Conservation (phyloP, 2,888 invertebrate genomes). For the Atethmia centrago region DNA sequence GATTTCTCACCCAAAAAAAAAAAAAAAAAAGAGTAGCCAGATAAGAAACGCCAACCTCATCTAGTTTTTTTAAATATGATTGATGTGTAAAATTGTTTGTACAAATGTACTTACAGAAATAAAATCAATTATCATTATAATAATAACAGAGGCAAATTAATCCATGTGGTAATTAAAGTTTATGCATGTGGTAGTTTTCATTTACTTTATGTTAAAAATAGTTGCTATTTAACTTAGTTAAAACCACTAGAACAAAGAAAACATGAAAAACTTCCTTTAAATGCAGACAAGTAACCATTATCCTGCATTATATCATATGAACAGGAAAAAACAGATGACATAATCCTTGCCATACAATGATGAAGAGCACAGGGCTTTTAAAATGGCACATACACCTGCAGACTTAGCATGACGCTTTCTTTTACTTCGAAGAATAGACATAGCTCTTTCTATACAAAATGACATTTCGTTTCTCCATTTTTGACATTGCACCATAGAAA, state of each 20-base stretch:
- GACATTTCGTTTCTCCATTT: too few relatives aligned
- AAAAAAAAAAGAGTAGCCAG: too few relatives aligned
- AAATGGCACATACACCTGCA: not conserved
- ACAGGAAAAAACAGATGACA: not conserved
- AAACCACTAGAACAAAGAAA: not conserved
- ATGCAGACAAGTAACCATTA: not conserved
- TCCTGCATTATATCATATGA: not conserved
- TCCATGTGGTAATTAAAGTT: not conserved
- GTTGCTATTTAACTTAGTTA: not conserved
- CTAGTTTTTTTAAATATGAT: too few relatives aligned
- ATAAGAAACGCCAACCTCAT: too few relatives aligned
- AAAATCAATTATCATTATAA: not conserved
- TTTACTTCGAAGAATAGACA: too few relatives aligned
- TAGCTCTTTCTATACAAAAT: too few relatives aligned
- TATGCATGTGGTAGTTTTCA: not conserved
- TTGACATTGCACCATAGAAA: too few relatives aligned
- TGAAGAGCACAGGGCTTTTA: not conserved
- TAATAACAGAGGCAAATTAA: not conserved
- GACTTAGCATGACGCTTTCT: too few relatives aligned
- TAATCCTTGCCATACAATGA: not conserved
- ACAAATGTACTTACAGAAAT: too few relatives aligned
- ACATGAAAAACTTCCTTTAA: not conserved
- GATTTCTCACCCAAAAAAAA: too few relatives aligned
- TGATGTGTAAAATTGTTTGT: too few relatives aligned
- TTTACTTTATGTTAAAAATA: not conserved